Percentiles rank a stretch among this genome's conserved stretches.
These are phyloP conservation scores for Yponomeuta sedellus DNA, from an alignment of 2,888 invertebrate genomes.

Conservation along the genomic window DNA sequence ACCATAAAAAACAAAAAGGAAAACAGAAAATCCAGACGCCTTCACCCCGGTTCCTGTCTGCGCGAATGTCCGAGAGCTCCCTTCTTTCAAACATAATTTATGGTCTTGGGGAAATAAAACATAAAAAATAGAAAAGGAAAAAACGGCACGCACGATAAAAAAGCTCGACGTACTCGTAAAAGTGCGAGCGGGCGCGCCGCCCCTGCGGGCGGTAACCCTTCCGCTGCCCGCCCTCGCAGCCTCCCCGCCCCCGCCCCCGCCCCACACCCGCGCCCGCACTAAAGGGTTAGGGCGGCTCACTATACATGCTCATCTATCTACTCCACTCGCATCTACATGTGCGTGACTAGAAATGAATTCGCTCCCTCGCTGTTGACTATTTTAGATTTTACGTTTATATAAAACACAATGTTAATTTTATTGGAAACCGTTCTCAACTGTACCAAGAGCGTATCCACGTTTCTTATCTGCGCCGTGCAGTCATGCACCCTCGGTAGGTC, in stretches of 20 bases:
- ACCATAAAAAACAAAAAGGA: slow-evolving; percentile 67
- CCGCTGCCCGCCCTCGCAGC: slow-evolving; percentile 63
- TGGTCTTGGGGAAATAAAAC: slow-evolving; percentile 77
- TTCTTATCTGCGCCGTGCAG: background rate
- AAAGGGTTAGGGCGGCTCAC: slow-evolving; percentile 64
- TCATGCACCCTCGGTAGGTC: slow-evolving; percentile 3
- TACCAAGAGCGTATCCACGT: background rate
- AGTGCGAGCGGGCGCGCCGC: slow-evolving; percentile 47
- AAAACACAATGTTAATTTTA: slow-evolving; percentile 1
- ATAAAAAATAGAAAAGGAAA: slow-evolving; percentile 78
- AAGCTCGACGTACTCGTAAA: slow-evolving; percentile 66
- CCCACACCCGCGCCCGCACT: slow-evolving; percentile 46
- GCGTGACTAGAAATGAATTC: background rate
- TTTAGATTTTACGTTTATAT: background rate
- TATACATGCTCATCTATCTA: slow-evolving; percentile 7
- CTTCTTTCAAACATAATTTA: slow-evolving; percentile 78
- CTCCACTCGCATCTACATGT: background rate
- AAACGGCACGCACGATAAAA: slow-evolving; percentile 77
- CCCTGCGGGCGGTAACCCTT: slow-evolving; percentile 67
- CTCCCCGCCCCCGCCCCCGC: slow-evolving; percentile 45
- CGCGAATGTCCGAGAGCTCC: slow-evolving; percentile 73
- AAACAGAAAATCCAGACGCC: slow-evolving; percentile 64
- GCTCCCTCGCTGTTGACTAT: background rate
- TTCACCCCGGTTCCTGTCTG: slow-evolving; percentile 71
- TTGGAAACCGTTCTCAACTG: background rate